Conservation (phyloP, 2,888 invertebrate genomes). For the Himalopsyche tibetana region DNA sequence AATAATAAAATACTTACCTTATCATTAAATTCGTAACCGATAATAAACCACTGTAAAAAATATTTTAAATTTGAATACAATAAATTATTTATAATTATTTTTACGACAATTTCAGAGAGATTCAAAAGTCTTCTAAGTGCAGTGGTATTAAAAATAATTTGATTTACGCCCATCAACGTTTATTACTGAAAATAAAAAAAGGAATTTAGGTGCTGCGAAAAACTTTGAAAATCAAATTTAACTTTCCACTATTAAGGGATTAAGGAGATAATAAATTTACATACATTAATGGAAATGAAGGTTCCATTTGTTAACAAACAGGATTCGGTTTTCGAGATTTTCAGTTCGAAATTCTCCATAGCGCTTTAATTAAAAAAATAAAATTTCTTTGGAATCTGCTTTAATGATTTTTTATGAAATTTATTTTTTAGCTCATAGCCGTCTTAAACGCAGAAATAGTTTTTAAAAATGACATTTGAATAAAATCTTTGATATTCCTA, state of each 20-base stretch:
- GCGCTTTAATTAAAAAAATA: neutral
- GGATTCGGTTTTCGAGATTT: constrained; percentile 45
- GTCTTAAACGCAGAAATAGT: too few species aligned
- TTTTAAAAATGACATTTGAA: too few species aligned
- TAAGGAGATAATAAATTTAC: constrained; percentile 60
- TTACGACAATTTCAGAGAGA: too few species aligned
- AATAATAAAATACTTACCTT: too few species aligned
- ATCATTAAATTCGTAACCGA: too few species aligned
- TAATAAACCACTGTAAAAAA: too few species aligned
- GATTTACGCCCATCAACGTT: constrained; percentile 42
- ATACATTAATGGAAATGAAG: constrained; percentile 58
- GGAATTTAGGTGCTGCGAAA: constrained; percentile 44
- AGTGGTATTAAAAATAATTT: neutral
- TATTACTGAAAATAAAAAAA: constrained; percentile 44
- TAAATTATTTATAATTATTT: too few species aligned
- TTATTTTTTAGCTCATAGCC: neutral
- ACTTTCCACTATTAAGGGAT: constrained; percentile 58
- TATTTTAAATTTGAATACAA: too few species aligned
- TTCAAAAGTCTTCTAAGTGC: neutral
- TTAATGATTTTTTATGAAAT: neutral
- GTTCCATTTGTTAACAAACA: constrained; percentile 56
- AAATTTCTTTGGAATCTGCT: too few species aligned
- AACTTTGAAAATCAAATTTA: constrained; percentile 59
- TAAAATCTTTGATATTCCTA: too few species aligned
- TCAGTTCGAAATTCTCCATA: constrained; percentile 32